Percentiles rank a stretch among this genome's conserved stretches.
Evolutionary conservation across 2,888 invertebrate species (phyloP).

Genomic region (Alentia gelatinosa): DNA sequence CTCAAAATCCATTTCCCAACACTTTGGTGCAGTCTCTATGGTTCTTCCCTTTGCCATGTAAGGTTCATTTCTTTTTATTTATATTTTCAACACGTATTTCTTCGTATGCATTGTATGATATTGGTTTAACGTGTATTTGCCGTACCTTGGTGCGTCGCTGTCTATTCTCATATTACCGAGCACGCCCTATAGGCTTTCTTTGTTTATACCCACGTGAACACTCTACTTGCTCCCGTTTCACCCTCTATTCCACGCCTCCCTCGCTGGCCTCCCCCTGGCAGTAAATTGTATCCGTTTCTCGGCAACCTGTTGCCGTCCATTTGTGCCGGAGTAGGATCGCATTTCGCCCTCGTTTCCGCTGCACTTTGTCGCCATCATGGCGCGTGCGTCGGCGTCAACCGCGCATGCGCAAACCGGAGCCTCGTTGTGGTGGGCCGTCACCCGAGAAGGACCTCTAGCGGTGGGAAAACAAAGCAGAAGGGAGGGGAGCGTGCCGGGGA

Average conservation of each 20-base stretch:
- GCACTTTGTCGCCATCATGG: neutral
- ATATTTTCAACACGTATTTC: too few species aligned
- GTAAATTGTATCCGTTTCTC: neutral
- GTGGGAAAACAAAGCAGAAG: neutral
- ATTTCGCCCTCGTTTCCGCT: neutral
- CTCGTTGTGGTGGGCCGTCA: neutral
- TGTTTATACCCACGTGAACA: neutral
- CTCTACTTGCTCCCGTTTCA: neutral
- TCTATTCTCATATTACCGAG: too few species aligned
- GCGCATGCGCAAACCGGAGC: neutral
- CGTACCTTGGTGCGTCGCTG: too few species aligned
- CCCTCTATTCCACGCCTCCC: neutral
- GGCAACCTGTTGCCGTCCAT: constrained; percentile 39
- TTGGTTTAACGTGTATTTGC: too few species aligned
- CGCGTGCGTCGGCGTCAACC: neutral
- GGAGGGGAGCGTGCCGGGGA: neutral
- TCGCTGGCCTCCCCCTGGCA: neutral
- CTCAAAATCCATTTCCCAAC: too few species aligned
- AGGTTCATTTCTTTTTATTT: too few species aligned
- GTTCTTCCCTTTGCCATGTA: too few species aligned
- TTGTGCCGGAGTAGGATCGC: neutral
- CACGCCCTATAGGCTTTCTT: neutral
- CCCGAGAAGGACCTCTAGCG: neutral
- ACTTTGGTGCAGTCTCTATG: too few species aligned
- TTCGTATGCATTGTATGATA: too few species aligned